Conservation (phyloP, 1,140 invertebrate genomes). For the Diorhabda sublineata region DNA sequence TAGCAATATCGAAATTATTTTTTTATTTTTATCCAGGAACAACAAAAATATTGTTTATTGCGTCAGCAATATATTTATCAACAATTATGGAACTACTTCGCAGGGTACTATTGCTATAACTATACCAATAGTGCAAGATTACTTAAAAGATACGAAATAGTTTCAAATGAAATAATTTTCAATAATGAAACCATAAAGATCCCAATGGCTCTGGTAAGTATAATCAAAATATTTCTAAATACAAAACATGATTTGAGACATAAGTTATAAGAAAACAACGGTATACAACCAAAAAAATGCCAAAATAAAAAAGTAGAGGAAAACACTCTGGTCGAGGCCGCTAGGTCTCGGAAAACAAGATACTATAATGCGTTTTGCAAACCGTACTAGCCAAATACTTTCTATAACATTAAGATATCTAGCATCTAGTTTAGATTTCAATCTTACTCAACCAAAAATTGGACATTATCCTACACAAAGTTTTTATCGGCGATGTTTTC, state of each 20-base stretch:
- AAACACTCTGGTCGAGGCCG: too few relatives aligned
- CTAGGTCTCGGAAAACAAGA: slow-evolving; percentile 26
- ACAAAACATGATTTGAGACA: too few relatives aligned
- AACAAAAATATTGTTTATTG: not conserved
- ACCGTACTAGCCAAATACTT: slow-evolving; percentile 27
- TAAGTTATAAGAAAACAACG: too few relatives aligned
- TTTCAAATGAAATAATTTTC: slow-evolving; percentile 4
- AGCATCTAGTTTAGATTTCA: slow-evolving; percentile 29
- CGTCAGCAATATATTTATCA: not conserved
- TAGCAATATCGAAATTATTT: too few relatives aligned
- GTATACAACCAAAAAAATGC: too few relatives aligned
- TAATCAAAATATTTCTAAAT: too few relatives aligned
- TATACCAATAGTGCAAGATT: slow-evolving; percentile 29
- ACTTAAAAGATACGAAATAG: slow-evolving; percentile 20
- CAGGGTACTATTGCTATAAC: slow-evolving; percentile 30
- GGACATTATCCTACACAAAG: too few relatives aligned
- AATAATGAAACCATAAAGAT: not conserved
- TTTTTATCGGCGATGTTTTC: too few relatives aligned
- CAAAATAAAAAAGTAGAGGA: too few relatives aligned
- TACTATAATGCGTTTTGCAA: slow-evolving; percentile 33
- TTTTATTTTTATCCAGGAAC: too few relatives aligned
- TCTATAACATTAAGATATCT: slow-evolving; percentile 35
- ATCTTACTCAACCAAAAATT: not conserved
- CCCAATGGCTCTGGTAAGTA: slow-evolving; percentile 23
- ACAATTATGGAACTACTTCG: slow-evolving; percentile 23